phyloP scores from a whole-genome alignment of 1,140 invertebrate species.

The Coboldia fuscipes region DNA sequence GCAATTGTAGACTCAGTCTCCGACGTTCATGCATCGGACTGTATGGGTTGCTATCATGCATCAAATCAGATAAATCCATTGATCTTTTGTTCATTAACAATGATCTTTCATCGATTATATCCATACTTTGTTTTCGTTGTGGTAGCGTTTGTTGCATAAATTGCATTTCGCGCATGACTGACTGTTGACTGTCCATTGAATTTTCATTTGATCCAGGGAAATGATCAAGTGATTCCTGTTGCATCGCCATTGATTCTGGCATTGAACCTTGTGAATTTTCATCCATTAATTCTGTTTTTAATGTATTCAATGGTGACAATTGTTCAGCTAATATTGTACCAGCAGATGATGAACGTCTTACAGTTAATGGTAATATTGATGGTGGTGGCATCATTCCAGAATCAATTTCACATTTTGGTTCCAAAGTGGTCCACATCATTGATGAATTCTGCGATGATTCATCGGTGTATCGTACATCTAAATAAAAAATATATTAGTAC shows the following conservation, averaged over 20 bases:
- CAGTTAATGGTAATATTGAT: conserved; percentile 25
- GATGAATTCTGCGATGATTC: not conserved
- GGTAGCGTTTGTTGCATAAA: too few species aligned
- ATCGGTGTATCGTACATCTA: conserved; percentile 1
- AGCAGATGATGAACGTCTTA: conserved; percentile 29
- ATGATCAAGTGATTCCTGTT: conserved; percentile 1
- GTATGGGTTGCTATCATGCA: too few species aligned
- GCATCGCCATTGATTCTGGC: conserved; percentile 12
- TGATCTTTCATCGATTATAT: conserved; percentile 12
- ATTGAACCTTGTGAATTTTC: conserved; percentile 40
- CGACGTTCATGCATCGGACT: too few species aligned
- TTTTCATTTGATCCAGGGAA: conserved; percentile 4
- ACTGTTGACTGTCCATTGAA: conserved; percentile 13
- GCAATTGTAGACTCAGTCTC: too few species aligned
- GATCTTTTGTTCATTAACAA: conserved; percentile 9
- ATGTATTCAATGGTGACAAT: conserved; percentile 20
- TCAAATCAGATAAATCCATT: too few species aligned
- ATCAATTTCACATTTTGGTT: conserved; percentile 25
- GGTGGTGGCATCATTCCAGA: conserved; percentile 38
- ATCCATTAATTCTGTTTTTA: conserved; percentile 49
- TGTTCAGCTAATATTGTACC: conserved; percentile 9
- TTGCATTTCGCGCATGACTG: conserved; percentile 8
- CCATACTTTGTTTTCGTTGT: conserved; percentile 15
- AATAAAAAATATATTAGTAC: not conserved
- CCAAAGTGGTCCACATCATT: conserved; percentile 3